phyloP scores from a whole-genome alignment of 2,113 vertebrate species.

The Amphilophus citrinellus region DNA sequence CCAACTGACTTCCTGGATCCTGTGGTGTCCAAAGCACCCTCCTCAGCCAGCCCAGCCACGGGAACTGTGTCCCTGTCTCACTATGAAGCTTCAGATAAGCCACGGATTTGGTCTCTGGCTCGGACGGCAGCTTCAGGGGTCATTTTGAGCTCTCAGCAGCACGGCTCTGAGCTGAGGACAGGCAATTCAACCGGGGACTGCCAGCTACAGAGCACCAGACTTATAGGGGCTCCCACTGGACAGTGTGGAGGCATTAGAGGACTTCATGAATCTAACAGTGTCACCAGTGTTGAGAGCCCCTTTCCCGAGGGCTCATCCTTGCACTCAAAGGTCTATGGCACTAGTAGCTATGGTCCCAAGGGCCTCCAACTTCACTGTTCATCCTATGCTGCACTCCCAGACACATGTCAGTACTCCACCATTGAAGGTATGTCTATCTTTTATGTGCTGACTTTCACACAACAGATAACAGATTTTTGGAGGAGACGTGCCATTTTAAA shows the following conservation, averaged over 20 bases:
- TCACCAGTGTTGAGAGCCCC: constrained; percentile 70
- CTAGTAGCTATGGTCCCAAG: constrained; percentile 83
- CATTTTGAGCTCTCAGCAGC: constrained; percentile 72
- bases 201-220: constrained; percentile 74
- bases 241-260: constrained; percentile 67
- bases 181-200: constrained; percentile 75
- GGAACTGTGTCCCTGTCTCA: constrained; percentile 75
- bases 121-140: constrained; percentile 86
- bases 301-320: constrained; percentile 76
- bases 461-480: background rate
- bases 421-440: constrained; percentile 85
- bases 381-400: constrained; percentile 81
- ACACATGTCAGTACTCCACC: constrained; percentile 86
- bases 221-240: constrained; percentile 56
- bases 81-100: constrained; percentile 86
- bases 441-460: background rate
- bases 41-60: constrained; percentile 25
- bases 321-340: constrained; percentile 83
- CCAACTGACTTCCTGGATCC: constrained; percentile 81
- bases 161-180: constrained; percentile 73
- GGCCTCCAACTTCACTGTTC: constrained; percentile 86
- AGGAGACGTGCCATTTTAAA: background rate
- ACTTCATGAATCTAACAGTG: constrained; percentile 72
- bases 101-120: constrained; percentile 94
- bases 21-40: constrained; percentile 68